Evolutionary conservation across 1,140 invertebrate genomes (phyloP), one percentile per base, ranked within the genome.

Genomic region (Lasioglossum baleicum): DNA sequence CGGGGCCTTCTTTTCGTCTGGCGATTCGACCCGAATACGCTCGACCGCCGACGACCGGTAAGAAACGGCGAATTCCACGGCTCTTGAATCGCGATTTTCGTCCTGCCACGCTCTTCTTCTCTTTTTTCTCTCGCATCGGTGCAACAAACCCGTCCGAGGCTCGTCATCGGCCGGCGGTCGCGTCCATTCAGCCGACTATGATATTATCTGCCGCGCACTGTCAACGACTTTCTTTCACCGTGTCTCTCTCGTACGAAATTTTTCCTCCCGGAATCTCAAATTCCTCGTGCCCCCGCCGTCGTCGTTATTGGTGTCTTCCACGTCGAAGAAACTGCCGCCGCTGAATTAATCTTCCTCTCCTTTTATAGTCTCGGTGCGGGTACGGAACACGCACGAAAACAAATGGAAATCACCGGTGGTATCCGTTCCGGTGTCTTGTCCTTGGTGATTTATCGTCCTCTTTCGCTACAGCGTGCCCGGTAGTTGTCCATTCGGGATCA

Each of bases 31-130:
- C 58, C 76, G 80, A 83, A 83, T 75, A 64, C 78, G 75, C 44
- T 74, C 81, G 79, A 75, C 81, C 82, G 75, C 82, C 51, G 78
- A 76, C 81, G 86, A 61, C 72, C 81, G 86, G 87, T 88, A 91
- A 91, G 90, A 92, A 91, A 91, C 87, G 84, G 51, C 88, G 88
- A 90, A 91, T 92, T 92, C 90, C 91, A 88, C 87, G 86, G 83
- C 81, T 79, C 61, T 69, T 44, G 72, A 83, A 86, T 85, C 87
- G 87, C 82, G 86, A 88, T 88, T 83, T 86, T 88, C 87, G 87
- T 82, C 80, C 83, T 65, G 79, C 78, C 83, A 73, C 77, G 82
- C 61, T 82, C 80, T 80, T 51, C 75, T 77, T 75, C 67, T 63
- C 11, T 83, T 72, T 76, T 68, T 51, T 60, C 58, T 60, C 44